A percentile compares a stretch with the other conserved stretches of the same genome.
These are phyloP conservation scores for Virgularia gustaviana DNA, from an alignment of 92 coral and sea anemone species.

Conservation along the genomic window DNA sequence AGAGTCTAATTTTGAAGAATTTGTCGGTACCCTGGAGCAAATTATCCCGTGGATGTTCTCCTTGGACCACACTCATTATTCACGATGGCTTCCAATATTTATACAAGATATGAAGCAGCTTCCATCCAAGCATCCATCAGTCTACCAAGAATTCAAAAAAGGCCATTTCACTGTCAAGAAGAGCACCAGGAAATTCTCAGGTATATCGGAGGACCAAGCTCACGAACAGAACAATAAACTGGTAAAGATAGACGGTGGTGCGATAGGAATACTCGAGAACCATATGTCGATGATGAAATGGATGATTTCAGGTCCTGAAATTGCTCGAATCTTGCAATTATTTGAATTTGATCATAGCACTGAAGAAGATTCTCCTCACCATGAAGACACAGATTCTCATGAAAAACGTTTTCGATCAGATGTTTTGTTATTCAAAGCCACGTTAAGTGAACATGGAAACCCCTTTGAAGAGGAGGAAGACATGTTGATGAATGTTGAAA, in stretches of 20 bases:
- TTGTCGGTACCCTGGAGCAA: not conserved
- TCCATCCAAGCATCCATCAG: not conserved
- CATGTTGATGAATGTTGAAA: not conserved
- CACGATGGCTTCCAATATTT: not conserved
- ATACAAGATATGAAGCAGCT: not conserved
- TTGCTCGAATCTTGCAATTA: not conserved
- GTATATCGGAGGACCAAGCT: not conserved
- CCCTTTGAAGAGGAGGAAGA: not conserved
- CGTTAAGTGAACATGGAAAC: not conserved
- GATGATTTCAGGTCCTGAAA: slow-evolving; percentile 2
- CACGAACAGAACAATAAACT: not conserved
- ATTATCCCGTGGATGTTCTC: not conserved
- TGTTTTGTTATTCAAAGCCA: not conserved
- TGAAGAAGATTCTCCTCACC: not conserved
- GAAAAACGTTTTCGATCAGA: not conserved
- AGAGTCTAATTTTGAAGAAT: not conserved
- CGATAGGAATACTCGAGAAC: not conserved
- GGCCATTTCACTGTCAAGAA: slow-evolving; percentile 5
- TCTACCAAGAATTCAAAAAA: not conserved
- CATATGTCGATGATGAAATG: not conserved
- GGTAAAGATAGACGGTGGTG: slow-evolving; percentile 3
- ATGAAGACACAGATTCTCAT: not conserved
- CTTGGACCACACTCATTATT: not conserved
- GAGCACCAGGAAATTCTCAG: not conserved
- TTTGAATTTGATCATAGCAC: not conserved